Percentiles rank a stretch among this genome's conserved stretches.
Conservation (phyloP, 2,888 invertebrate genomes). For the Acanthosepion pharaonis region DNA sequence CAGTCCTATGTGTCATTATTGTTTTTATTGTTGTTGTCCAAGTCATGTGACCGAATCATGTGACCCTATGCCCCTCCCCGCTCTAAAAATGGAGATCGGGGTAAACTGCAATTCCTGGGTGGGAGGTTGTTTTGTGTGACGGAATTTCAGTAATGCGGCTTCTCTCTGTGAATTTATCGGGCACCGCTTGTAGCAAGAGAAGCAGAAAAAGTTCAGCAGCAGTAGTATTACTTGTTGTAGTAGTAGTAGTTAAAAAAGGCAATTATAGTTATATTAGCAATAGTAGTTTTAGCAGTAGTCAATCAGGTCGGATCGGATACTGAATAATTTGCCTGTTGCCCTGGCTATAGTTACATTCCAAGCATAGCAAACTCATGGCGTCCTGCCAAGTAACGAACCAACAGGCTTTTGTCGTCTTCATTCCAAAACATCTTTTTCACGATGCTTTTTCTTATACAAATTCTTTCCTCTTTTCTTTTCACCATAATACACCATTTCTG, state of each 20-base stretch:
- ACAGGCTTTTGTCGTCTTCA: not conserved
- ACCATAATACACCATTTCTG: not conserved
- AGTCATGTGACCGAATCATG: not conserved
- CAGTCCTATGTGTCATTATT: not conserved
- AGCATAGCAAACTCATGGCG: not conserved
- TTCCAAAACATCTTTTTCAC: not conserved
- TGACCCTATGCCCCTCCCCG: not conserved
- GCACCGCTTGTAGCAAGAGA: not conserved
- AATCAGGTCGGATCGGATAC: not conserved
- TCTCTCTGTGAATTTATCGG: not conserved
- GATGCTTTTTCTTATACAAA: no score
- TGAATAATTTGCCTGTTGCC: not conserved
- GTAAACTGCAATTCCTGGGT: not conserved
- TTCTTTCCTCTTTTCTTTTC: not conserved
- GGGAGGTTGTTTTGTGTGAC: conserved; percentile 12
- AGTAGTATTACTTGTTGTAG: not conserved
- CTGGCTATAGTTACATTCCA: conserved; percentile 8
- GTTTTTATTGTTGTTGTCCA: not conserved
- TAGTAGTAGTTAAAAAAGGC: not conserved
- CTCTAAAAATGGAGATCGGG: not conserved
- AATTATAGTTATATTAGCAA: not conserved
- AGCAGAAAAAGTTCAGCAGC: not conserved
- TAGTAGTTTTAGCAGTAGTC: not conserved
- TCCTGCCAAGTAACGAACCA: not conserved
- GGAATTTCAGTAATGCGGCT: conserved; percentile 7